Base-by-base conservation (phyloP, 2,113 vertebrate genomes). In the Zeus faber region DNA sequence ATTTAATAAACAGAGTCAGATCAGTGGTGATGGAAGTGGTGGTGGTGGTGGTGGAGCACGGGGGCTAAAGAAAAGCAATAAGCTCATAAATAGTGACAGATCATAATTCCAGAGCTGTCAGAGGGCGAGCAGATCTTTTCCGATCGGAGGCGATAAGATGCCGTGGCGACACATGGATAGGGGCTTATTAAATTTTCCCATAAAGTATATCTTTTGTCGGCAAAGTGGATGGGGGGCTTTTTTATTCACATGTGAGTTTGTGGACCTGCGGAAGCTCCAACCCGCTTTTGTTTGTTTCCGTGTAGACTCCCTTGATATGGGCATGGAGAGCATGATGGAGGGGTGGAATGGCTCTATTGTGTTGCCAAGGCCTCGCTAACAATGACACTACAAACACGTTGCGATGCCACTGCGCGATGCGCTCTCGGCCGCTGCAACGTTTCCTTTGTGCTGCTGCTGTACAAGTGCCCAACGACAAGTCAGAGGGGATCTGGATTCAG, bases 51-150 rank as follows among this genome's bases (percentile, higher is more conserved):
- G 49, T 20, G 60, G 45, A 48, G 62, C 60, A 31, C 16, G 58
- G 57, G 47, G 41, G 45, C 45, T 25, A 58, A 58, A 62, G 54
- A 77, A 62, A 48, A 27, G 43, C 55, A 53, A 58, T 8, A n/a
- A 27, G 53, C 48, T 77, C 72, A 55, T 72, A 72, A 77, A 84
- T 52, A 67, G 58, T n/a, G n/a, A 68, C 13, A 58, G 58, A 66
- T 80, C 68, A 70, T 83, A 70, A 85, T 72, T 76, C 59, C 67
- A 59, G 58, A 27, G 41, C 51, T 74, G 76, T 84, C 77, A 80
- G 53, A 70, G 65, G 70, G 74, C 58, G 77, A 80, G 72, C 56
- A 37, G 65, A 63, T 21, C 20, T 17, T 44, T 10, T 84, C 71
- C 76, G 69, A 63, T 67, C 70, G 73, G 57, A 49, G 59, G 51